phyloP scores from a whole-genome alignment of 2,888 invertebrate genomes.

The Mythimna albipuncta region DNA sequence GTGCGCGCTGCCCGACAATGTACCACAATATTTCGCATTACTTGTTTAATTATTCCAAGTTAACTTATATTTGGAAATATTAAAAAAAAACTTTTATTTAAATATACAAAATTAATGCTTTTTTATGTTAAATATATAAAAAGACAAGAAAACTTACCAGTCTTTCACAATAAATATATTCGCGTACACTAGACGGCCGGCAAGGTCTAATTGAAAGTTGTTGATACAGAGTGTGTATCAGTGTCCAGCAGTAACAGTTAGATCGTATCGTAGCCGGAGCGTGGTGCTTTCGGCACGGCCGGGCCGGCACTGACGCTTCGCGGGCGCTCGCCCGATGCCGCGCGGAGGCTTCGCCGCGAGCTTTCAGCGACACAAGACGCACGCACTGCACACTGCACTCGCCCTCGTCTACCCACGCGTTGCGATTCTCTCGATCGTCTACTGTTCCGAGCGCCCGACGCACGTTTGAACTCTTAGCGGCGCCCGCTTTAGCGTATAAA shows the following conservation, averaged over 20 bases:
- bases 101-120: slow-evolving; percentile 19
- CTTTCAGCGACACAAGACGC: slow-evolving; percentile 89
- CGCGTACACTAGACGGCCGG: slow-evolving; percentile 78
- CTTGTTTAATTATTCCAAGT: slow-evolving; percentile 11
- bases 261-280: slow-evolving; percentile 78
- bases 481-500: slow-evolving; percentile 89
- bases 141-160: slow-evolving; percentile 80
- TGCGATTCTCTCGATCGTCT: slow-evolving; percentile 89
- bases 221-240: slow-evolving; percentile 78
- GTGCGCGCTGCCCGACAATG: slow-evolving; percentile 59
- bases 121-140: slow-evolving; percentile 34
- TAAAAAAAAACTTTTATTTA: neutral
- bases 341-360: slow-evolving; percentile 89
- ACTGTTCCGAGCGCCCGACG: slow-evolving; percentile 89
- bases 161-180: slow-evolving; percentile 77
- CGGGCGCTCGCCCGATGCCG: slow-evolving; percentile 75
- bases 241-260: slow-evolving; percentile 80
- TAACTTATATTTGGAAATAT: slow-evolving; percentile 1
- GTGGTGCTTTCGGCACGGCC: slow-evolving; percentile 89
- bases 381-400: slow-evolving; percentile 91
- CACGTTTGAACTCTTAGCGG: slow-evolving; percentile 90
- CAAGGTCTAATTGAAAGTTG: slow-evolving; percentile 72
- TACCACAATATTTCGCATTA: slow-evolving; percentile 26
- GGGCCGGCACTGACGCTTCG: slow-evolving; percentile 90
- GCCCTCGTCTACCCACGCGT: slow-evolving; percentile 88